These are phyloP conservation scores for Drosophila bunnanda DNA, from an alignment of 2,888 invertebrate genomes.

Conservation along the genomic window DNA sequence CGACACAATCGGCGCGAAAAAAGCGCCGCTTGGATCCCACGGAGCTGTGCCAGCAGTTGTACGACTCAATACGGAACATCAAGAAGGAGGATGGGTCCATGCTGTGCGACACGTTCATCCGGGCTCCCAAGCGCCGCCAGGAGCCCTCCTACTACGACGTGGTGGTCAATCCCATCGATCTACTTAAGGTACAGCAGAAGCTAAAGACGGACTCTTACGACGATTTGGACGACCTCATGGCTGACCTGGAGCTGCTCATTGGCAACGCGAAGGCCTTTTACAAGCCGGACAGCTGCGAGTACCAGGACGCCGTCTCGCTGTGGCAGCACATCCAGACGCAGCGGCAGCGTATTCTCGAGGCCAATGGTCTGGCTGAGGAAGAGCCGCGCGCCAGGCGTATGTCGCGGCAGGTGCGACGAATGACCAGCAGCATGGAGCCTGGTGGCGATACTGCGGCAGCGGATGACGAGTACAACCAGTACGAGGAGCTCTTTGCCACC, in stretches of 20 bases:
- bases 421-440: conserved; percentile 87
- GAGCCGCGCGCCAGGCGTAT: conserved; percentile 80
- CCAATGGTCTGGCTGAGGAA: conserved; percentile 80
- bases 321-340: conserved; percentile 91
- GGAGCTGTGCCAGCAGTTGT: conserved; percentile 95
- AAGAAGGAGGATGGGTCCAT: conserved; percentile 96
- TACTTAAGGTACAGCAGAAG: conserved; percentile 96
- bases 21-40: conserved; percentile 85
- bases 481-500: conserved; percentile 95
- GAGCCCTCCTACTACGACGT: conserved; percentile 96
- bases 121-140: conserved; percentile 96
- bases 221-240: conserved; percentile 95
- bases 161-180: conserved; percentile 97
- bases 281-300: conserved; percentile 93
- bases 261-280: conserved; percentile 98
- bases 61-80: conserved; percentile 94
- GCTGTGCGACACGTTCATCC: conserved; percentile 96
- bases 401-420: conserved; percentile 81
- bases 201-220: conserved; percentile 98
- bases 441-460: conserved; percentile 88
- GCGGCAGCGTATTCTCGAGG: conserved; percentile 82
- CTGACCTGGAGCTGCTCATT: conserved; percentile 95
- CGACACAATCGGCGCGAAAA: conserved; percentile 71
- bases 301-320: conserved; percentile 94
- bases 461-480: conserved; percentile 91